Evolutionary conservation across 64 coral and sea anemone genomes (phyloP).

Genomic region (Actinia tenebrosa): DNA sequence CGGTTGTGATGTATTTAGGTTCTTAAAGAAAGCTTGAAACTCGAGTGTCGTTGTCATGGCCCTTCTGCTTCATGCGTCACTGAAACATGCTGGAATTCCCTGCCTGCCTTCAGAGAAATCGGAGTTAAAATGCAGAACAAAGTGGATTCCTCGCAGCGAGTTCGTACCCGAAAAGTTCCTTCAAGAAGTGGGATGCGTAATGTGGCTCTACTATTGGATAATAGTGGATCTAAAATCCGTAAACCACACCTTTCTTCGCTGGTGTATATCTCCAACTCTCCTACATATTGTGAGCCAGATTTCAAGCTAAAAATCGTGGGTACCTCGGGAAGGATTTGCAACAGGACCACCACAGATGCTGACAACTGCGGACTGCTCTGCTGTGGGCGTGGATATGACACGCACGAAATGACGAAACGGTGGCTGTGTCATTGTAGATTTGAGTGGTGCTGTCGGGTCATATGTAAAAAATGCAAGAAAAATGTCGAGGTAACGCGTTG

Average conservation of each 20-base stretch:
- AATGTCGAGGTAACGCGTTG: slow-evolving; percentile 22
- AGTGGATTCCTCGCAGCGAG: neutral
- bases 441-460: slow-evolving; percentile 75
- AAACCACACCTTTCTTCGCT: slow-evolving; percentile 46
- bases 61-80: slow-evolving; percentile 27
- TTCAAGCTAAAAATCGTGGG: slow-evolving; percentile 30
- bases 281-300: slow-evolving; percentile 57
- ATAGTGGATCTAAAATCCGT: neutral
- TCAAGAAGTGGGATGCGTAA: slow-evolving; percentile 25
- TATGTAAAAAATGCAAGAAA: slow-evolving; percentile 63
- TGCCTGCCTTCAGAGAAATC: slow-evolving; percentile 44
- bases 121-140: slow-evolving; percentile 3
- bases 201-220: neutral
- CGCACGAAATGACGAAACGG: slow-evolving; percentile 45
- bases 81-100: slow-evolving; percentile 48
- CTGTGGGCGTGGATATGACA: slow-evolving; percentile 82
- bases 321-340: slow-evolving; percentile 50
- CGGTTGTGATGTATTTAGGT: slow-evolving; percentile 29
- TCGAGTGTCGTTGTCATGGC: slow-evolving; percentile 49
- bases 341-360: slow-evolving; percentile 24
- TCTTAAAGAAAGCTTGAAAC: slow-evolving; percentile 32
- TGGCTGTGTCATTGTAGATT: slow-evolving; percentile 64
- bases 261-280: slow-evolving; percentile 19
- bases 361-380: slow-evolving; percentile 47
- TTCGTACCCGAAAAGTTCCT: slow-evolving; percentile 2